Percentiles rank a stretch among this genome's conserved stretches.
Evolutionary conservation across 2,888 invertebrate species (phyloP).

Genomic region (Diloba caeruleocephala): DNA sequence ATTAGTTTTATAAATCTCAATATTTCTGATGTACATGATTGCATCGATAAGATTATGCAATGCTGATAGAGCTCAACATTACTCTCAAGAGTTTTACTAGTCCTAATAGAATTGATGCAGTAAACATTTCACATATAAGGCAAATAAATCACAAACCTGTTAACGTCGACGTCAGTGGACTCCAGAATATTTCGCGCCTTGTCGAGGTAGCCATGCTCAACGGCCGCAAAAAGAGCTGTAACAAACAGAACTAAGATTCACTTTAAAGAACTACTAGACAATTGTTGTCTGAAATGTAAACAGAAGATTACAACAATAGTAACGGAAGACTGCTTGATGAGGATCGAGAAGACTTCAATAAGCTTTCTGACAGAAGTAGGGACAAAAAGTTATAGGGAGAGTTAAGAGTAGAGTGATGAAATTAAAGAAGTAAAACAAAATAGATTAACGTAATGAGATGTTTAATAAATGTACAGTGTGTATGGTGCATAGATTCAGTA

Average conservation of each 20-base stretch:
- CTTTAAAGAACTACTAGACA: slow-evolving; percentile 40
- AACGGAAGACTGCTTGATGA: too few relatives aligned
- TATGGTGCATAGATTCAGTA: too few relatives aligned
- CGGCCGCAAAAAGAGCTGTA: slow-evolving; percentile 97
- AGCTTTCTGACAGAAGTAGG: too few relatives aligned
- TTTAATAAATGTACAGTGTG: slow-evolving; percentile 3
- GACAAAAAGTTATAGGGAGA: too few relatives aligned
- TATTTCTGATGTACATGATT: not conserved
- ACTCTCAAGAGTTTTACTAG: too few relatives aligned
- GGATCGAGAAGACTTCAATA: too few relatives aligned
- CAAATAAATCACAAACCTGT: slow-evolving; percentile 91
- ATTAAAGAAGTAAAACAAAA: not conserved
- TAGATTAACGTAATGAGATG: slow-evolving; percentile 1
- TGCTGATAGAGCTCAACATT: too few relatives aligned
- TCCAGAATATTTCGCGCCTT: slow-evolving; percentile 97
- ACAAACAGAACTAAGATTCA: slow-evolving; percentile 72
- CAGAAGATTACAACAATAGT: too few relatives aligned
- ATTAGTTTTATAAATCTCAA: slow-evolving; percentile 7
- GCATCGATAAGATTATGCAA: slow-evolving; percentile 2
- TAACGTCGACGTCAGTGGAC: slow-evolving; percentile 97
- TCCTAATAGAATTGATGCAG: slow-evolving; percentile 5
- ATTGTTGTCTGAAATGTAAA: not conserved
- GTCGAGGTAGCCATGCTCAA: slow-evolving; percentile 98
- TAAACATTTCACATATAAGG: slow-evolving; percentile 12
- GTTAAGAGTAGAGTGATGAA: too few relatives aligned